Percentiles rank a stretch among this genome's conserved stretches.
These are phyloP conservation scores for Xenopus tropicalis DNA, from an alignment of 2,113 vertebrate species.

Conservation along the genomic window UCB_Xtro_10.0 CM004447.2:28463501-28464000, in stretches of 20 bases:
- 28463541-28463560: neutral
- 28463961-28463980: no score
- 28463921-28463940: no score
- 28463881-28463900: no score
- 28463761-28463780: slow-evolving; percentile 24
- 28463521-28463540: neutral
- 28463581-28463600: neutral
- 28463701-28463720: slow-evolving; percentile 31
- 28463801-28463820: neutral
- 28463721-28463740: slow-evolving; percentile 29
- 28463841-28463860: neutral
- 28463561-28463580: slow-evolving; percentile 23
- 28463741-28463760: slow-evolving; percentile 26
- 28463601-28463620: neutral
- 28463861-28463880: no score
- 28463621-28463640: neutral
- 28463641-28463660: slow-evolving; percentile 3
- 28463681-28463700: slow-evolving; percentile 10
- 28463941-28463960: no score
- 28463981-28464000: no score
- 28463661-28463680: neutral
- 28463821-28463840: slow-evolving; percentile 19
- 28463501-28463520: neutral
- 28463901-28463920: no score
- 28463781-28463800: slow-evolving; percentile 16